Evolutionary conservation across 30 jellyfish, hydroid and myxozoan genomes (phyloP), one percentile per base, ranked within the genome.

Genomic region (Hydractinia symbiolongicarpus): DNA sequence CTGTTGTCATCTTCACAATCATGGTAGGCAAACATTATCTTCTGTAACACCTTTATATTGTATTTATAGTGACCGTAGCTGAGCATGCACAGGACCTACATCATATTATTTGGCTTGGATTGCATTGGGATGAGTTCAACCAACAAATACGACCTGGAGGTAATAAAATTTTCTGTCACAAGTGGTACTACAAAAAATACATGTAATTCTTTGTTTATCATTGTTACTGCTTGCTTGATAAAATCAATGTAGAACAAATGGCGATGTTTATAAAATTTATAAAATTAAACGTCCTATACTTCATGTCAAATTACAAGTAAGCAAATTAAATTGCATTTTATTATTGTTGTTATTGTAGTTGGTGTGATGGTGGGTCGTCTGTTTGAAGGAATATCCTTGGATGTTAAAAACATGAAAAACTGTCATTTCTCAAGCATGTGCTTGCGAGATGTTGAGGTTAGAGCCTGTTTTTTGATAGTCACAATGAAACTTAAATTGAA

Each of bases 341-440:
- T 30, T 30, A 30, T 6, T 64, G 19, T 6, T 13, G 19, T 64
- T 64, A n/a, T 64, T 78, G 57, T 81, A 90, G 97, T 83, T 67
- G 82, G 66, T 21, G 86, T 77, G 20, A 67, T 90, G 61, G 84
- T 78, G 14, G 78, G 95, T 7, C 77, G 82, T 10, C 40, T 85
- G 61, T 90, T 90, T 68, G 77, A 53, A 62, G 95, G 88, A 19
- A 82, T 90, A 9, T 79, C 88, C 70, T 62, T 86, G 72, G 97
- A 90, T 69, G 94, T 73, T 20, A 81, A 69, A 9, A 89, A 85
- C 81, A 56, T 90, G 81, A 68, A 72, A 57, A 85, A 86, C 66
- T 90, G 97, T 57, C 88, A 91, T 15, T 88, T 88, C 5, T 85
- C 93, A 30, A 54, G 88, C 15, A 53, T 90, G 79, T 90, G 95